Percentiles rank a stretch among this genome's conserved stretches.
Evolutionary conservation across 2,113 vertebrate genomes (phyloP).

Genomic region (Burhinus oedicnemus): DNA sequence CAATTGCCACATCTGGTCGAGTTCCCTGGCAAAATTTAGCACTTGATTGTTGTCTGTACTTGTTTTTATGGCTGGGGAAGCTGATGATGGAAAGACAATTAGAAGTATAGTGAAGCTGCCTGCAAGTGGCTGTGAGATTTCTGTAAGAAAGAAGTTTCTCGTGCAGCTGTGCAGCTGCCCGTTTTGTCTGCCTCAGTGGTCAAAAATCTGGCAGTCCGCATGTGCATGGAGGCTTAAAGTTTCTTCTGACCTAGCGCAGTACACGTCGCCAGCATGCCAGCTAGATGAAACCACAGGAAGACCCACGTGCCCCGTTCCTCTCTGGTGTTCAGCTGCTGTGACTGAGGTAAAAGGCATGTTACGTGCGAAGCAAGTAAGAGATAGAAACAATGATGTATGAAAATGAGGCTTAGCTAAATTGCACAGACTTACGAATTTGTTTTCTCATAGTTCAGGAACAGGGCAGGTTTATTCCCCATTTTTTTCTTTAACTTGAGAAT

Average conservation of each 20-base stretch:
- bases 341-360: neutral
- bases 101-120: neutral
- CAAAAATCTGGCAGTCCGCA: neutral
- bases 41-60: neutral
- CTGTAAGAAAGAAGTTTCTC: neutral
- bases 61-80: neutral
- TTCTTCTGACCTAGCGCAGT: neutral
- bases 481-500: neutral
- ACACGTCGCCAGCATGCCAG: neutral
- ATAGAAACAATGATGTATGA: neutral
- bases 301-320: neutral
- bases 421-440: neutral
- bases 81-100: neutral
- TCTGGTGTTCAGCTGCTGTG: neutral
- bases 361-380: neutral
- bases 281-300: neutral
- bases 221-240: neutral
- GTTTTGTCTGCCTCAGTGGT: neutral
- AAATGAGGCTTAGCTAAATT: neutral
- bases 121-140: neutral
- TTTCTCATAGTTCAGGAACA: neutral
- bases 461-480: neutral
- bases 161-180: neutral
- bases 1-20: neutral
- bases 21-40: neutral